Evolutionary conservation across 1,140 invertebrate species (phyloP).

Genomic region (Trypoxylus dichotomus): DNA sequence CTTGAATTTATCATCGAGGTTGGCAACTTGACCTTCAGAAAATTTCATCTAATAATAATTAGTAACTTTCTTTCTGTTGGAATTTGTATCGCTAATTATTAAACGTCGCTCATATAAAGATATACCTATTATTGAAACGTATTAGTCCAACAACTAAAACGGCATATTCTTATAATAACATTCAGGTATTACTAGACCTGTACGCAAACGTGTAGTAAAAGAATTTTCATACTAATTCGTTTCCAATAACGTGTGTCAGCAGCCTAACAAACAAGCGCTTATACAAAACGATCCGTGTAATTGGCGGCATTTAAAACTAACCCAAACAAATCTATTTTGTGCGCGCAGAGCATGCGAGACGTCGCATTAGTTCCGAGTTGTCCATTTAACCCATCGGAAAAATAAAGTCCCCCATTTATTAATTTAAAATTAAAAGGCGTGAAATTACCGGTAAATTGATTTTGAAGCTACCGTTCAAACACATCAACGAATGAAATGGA

Average conservation of each 20-base stretch:
- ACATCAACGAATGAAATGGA: background rate
- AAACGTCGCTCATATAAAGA: no score
- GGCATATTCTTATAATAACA: no score
- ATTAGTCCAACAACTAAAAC: no score
- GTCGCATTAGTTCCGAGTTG: constrained; percentile 7
- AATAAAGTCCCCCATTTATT: constrained; percentile 15
- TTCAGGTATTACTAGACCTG: no score
- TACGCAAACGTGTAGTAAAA: background rate
- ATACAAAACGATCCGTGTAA: constrained; percentile 27
- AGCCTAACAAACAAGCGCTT: background rate
- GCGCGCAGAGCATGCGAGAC: constrained; percentile 17
- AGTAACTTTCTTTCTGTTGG: no score
- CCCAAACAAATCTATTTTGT: constrained; percentile 24
- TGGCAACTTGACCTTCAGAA: no score
- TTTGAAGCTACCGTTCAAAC: constrained; percentile 3
- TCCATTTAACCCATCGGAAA: background rate
- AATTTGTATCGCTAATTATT: no score
- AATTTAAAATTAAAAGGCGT: constrained; percentile 20
- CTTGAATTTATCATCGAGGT: no score
- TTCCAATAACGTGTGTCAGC: background rate
- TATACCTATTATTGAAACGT: no score
- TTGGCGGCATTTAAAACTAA: constrained; percentile 22
- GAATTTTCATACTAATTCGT: background rate
- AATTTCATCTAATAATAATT: no score
- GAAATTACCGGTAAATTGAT: constrained; percentile 22